Base-by-base conservation (phyloP, 2,797 vertebrate species). In the Gymnothorax reevesii region DNA sequence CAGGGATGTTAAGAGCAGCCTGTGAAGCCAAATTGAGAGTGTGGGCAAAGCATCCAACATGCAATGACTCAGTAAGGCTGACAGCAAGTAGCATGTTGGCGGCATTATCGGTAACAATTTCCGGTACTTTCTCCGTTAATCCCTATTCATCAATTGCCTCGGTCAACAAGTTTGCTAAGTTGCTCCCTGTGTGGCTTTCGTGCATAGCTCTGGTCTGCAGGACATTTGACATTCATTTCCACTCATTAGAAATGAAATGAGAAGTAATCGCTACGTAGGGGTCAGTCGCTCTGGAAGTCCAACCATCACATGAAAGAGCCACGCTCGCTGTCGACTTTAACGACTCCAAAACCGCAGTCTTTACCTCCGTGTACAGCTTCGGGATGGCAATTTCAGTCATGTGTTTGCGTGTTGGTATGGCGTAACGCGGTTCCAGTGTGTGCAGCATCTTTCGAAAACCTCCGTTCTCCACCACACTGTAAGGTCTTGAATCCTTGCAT, bases 181-280 rank as follows among this genome's bases (percentile, higher is more conserved):
- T n/a, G n/a, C n/a, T n/a, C n/a, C n/a, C n/a, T 77, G 20, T 85
- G 17, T 85, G 84, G 69, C 64, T 71, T 20, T 27, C n/a, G 54
- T 89, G 9, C 25, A 87, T 79, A 27, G 71, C 82, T 69, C 84
- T 87, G 10, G 86, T 86, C 82, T 86, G 88, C 80, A 87, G 80
- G 25, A 86, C 66, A 83, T 85, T 64, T 62, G 83, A 66, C 83
- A 66, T 49, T n/a, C 59, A 55, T n/a, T 71, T 8, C 84, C 84
- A 85, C 27, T 85, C 49, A 20, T 69, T n/a, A 20, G 33, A 57
- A 15, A 75, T 85, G 49, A 25, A 8, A 57, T 85, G 69, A 9
- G 25, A 62, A 4, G 84, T 85, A 17, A 57, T 75, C 13, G 83
- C 85, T n/a, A 75, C n/a, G n/a, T n/a, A n/a, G n/a, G n/a, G n/a